Evolutionary conservation across 2,797 vertebrate species (phyloP).

Genomic region (Gallirallus australis): DNA sequence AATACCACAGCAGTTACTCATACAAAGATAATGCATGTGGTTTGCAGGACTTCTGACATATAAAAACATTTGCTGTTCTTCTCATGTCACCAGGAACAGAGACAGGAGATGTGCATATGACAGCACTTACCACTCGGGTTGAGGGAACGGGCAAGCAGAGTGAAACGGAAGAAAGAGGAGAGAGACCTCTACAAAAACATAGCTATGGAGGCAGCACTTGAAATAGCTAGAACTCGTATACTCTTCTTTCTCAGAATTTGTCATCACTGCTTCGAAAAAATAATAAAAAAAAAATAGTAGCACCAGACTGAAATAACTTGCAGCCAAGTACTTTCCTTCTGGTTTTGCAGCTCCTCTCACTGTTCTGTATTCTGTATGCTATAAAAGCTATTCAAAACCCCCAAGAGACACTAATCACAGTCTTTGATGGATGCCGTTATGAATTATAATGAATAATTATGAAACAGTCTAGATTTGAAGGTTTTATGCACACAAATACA

Average conservation of each 20-base stretch:
- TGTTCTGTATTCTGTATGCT: neutral
- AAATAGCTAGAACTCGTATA: neutral
- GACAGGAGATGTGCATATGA: neutral
- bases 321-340: neutral
- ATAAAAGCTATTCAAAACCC: neutral
- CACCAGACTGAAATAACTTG: neutral
- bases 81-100: too few relatives aligned
- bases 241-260: neutral
- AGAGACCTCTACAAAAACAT: neutral
- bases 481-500: neutral
- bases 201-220: neutral
- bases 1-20: neutral
- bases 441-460: neutral
- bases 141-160: neutral
- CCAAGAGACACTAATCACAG: neutral
- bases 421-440: neutral
- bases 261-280: neutral
- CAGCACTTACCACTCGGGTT: neutral
- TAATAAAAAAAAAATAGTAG: neutral
- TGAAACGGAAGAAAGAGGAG: neutral
- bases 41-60: neutral
- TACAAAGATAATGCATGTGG: neutral
- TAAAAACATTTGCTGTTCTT: neutral
- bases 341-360: neutral
- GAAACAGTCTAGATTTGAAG: neutral